Conservation (phyloP, 1,140 invertebrate species). For the Dolichoris vasculosae region DNA sequence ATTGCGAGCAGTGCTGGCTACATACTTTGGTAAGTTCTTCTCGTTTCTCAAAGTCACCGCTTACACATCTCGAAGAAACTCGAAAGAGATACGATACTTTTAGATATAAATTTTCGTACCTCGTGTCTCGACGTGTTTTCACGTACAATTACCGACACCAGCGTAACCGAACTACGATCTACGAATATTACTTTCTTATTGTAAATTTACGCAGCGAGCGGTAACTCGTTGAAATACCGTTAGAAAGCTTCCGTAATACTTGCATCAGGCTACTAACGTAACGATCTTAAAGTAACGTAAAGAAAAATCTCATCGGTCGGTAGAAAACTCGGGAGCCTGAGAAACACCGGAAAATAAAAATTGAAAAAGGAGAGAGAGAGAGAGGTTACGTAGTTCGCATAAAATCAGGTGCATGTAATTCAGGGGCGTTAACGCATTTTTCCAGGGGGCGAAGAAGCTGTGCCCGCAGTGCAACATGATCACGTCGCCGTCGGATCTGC, state of each 20-base stretch:
- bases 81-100: background rate
- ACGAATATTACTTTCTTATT: no score
- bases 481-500: conserved; percentile 89
- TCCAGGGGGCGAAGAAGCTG: conserved; percentile 89
- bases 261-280: no score
- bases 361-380: background rate
- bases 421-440: conserved; percentile 7
- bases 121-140: no score
- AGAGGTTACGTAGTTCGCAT: background rate
- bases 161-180: no score
- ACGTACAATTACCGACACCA: no score
- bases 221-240: no score
- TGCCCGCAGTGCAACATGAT: conserved; percentile 97
- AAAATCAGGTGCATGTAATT: background rate
- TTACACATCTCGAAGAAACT: background rate
- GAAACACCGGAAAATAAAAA: no score
- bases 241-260: no score
- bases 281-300: no score
- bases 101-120: background rate
- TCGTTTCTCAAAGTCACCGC: background rate
- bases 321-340: no score
- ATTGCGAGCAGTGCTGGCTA: conserved; percentile 96
- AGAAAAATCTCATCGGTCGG: no score
- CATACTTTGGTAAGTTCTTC: conserved; percentile 82
- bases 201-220: no score